These are phyloP conservation scores for Diarsia brunnea DNA, from an alignment of 2,888 invertebrate species.

Conservation along the genomic window DNA sequence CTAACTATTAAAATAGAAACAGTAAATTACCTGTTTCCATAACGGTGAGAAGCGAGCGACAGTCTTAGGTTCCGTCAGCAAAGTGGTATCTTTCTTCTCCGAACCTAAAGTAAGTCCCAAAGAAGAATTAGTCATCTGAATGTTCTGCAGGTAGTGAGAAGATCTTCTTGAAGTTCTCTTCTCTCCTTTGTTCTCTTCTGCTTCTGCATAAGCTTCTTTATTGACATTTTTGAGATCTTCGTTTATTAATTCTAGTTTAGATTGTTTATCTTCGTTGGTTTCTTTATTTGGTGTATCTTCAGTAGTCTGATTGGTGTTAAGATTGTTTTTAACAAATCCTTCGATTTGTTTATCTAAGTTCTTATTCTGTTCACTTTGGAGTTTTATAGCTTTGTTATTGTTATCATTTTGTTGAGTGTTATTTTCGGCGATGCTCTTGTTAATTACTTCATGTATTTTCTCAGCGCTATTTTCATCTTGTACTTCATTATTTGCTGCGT, in stretches of 20 bases:
- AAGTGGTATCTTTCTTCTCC: constrained; percentile 75
- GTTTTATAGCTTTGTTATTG: constrained; percentile 16
- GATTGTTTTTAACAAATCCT: constrained; percentile 13
- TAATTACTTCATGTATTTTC: constrained; percentile 26
- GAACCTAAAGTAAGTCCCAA: constrained; percentile 73
- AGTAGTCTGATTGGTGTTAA: constrained; percentile 1
- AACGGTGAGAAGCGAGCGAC: constrained; percentile 85
- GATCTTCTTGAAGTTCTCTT: constrained; percentile 58
- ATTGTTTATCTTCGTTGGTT: constrained; percentile 35
- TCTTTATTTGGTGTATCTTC: constrained; percentile 38
- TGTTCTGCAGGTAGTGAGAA: constrained; percentile 81
- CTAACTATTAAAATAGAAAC: not conserved
- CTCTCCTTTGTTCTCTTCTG: constrained; percentile 57
- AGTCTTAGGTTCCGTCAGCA: constrained; percentile 81
- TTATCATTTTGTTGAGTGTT: constrained; percentile 16
- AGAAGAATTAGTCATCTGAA: constrained; percentile 78
- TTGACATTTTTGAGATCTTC: constrained; percentile 42
- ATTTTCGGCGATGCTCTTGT: constrained; percentile 25
- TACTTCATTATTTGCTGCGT: constrained; percentile 24
- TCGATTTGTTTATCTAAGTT: constrained; percentile 22
- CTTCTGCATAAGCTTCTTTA: constrained; percentile 44
- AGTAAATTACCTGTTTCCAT: constrained; percentile 85
- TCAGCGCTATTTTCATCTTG: constrained; percentile 8
- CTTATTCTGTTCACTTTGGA: constrained; percentile 23
- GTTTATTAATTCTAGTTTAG: constrained; percentile 40